phyloP scores from a whole-genome alignment of 2,113 vertebrate genomes.

The Baryphthengus martii region DNA sequence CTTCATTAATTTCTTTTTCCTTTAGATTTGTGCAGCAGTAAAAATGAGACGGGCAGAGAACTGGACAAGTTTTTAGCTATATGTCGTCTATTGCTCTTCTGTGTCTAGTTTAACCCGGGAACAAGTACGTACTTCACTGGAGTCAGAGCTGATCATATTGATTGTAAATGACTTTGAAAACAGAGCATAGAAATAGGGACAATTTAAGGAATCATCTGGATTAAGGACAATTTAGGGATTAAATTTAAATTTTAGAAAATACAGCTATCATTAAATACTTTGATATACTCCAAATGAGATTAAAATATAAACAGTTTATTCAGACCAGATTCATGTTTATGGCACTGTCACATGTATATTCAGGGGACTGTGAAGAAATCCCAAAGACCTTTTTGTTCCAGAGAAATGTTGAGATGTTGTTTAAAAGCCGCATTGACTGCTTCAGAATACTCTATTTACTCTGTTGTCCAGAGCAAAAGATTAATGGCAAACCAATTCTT shows the following conservation, averaged over 20 bases:
- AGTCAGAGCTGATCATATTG: not conserved
- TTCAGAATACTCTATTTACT: not conserved
- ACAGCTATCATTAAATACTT: not conserved
- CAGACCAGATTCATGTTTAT: not conserved
- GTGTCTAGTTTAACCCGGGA: not conserved
- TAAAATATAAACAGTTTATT: not conserved
- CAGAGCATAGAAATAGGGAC: not conserved
- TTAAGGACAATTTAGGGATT: not conserved
- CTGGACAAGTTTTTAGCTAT: not conserved
- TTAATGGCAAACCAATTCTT: not conserved
- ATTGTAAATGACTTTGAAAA: not conserved
- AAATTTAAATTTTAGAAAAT: not conserved
- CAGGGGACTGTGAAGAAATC: not conserved
- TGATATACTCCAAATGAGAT: not conserved
- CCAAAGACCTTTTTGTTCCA: not conserved
- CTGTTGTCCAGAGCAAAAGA: not conserved
- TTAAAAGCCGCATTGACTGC: not conserved
- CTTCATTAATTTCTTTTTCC: not conserved
- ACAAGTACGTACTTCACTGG: not conserved
- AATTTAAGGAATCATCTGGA: not conserved
- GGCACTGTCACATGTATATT: not conserved
- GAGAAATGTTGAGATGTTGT: not conserved
- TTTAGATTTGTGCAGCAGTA: not conserved
- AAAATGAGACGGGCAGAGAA: not conserved
- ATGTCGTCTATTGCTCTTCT: not conserved